Percentiles rank a stretch among this genome's conserved stretches.
Conservation (phyloP, 2,888 invertebrate genomes). For the Heteropelma amictum region DNA sequence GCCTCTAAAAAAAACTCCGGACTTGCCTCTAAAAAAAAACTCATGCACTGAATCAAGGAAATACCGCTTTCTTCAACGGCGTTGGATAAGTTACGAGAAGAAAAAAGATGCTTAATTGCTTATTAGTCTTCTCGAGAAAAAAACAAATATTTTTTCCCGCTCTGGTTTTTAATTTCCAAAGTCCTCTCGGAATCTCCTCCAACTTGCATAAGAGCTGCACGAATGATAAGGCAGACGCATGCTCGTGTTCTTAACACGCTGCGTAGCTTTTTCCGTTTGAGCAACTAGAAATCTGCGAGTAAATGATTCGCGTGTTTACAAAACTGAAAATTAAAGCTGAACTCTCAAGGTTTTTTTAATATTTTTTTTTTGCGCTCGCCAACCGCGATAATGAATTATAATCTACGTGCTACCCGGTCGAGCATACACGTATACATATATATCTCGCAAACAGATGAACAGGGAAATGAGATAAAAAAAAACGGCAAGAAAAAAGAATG, state of each 20-base stretch:
- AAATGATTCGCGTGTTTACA: conserved; percentile 4
- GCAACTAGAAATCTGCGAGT: conserved; percentile 3
- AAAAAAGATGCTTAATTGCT: conserved; percentile 23
- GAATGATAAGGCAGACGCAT: not conserved
- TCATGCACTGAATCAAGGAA: too few species aligned
- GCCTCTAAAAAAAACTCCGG: not conserved
- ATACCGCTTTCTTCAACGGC: not conserved
- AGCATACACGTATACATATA: not conserved
- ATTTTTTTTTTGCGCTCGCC: conserved; percentile 23
- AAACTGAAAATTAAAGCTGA: conserved; percentile 7
- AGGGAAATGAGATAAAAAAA: conserved; percentile 9
- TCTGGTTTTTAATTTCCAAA: not conserved
- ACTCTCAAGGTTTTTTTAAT: conserved; percentile 8
- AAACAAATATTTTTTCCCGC: not conserved
- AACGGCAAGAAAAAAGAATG: not conserved
- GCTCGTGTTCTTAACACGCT: not conserved
- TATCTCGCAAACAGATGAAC: not conserved
- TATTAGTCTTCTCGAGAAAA: conserved; percentile 1
- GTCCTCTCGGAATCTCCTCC: not conserved
- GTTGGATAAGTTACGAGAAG: not conserved
- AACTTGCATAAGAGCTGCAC: not conserved
- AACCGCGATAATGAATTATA: conserved; percentile 49
- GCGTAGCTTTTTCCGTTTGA: not conserved
- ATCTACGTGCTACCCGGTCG: conserved; percentile 11
- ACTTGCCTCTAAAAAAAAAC: not conserved